A percentile compares a stretch with the other conserved stretches of the same genome.
phyloP scores from a whole-genome alignment of 2,888 invertebrate species.

The Neoascia interrupta region DNA sequence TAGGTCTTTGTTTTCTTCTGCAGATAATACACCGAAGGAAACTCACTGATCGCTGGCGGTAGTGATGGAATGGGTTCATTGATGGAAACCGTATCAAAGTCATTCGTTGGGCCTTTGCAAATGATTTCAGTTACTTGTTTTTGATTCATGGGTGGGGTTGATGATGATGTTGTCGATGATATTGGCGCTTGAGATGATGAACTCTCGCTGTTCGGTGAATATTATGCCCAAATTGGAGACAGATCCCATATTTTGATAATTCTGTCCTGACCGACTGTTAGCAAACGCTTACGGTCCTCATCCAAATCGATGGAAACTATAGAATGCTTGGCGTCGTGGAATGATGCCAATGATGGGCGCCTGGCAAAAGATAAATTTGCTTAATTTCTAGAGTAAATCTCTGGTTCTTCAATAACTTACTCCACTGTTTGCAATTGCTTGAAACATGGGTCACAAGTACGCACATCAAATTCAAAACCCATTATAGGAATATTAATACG shows the following conservation, averaged over 20 bases:
- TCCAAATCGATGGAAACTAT: conserved; percentile 94
- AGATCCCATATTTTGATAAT: conserved; percentile 96
- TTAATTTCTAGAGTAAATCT: too few species aligned
- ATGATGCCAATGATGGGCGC: conserved; percentile 94
- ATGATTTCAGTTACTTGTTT: conserved; percentile 47
- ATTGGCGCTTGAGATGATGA: conserved; percentile 51
- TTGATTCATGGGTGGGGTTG: conserved; percentile 47
- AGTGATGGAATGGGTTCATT: conserved; percentile 16
- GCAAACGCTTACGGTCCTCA: conserved; percentile 90
- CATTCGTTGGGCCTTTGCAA: conserved; percentile 64
- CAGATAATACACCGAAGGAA: conserved; percentile 65
- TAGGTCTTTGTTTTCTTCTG: conserved; percentile 37
- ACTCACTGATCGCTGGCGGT: conserved; percentile 30
- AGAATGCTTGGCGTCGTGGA: conserved; percentile 96
- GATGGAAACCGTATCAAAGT: conserved; percentile 24
- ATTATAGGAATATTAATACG: conserved; percentile 94
- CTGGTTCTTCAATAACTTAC: conserved; percentile 82
- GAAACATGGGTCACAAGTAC: conserved; percentile 96
- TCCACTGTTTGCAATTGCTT: conserved; percentile 90
- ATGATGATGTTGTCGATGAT: conserved; percentile 42
- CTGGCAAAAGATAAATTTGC: conserved; percentile 80
- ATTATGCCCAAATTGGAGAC: conserved; percentile 82
- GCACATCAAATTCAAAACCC: conserved; percentile 98
- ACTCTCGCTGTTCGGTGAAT: conserved; percentile 65
- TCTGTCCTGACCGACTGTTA: conserved; percentile 97